A percentile compares a stretch with the other conserved stretches of the same genome.
phyloP scores from a whole-genome alignment of 2,888 invertebrate species.

The Ptilodon capucinus region DNA sequence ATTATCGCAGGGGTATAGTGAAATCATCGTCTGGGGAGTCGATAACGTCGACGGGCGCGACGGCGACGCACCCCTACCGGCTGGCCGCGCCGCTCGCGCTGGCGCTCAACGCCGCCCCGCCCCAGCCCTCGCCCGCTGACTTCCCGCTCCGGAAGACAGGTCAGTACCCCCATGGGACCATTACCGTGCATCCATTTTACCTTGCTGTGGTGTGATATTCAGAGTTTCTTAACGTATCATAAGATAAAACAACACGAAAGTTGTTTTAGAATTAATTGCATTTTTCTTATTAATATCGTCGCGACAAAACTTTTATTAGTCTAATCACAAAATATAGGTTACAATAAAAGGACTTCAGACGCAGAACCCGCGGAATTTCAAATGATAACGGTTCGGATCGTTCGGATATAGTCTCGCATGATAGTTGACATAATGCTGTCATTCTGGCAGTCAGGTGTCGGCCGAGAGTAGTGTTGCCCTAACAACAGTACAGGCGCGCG shows the following conservation, averaged over 20 bases:
- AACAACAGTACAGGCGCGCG: too few species aligned
- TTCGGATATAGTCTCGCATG: too few species aligned
- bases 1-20: slow-evolving; percentile 80
- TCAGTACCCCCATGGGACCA: slow-evolving; percentile 60
- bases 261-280: slow-evolving; percentile 9
- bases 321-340: too few species aligned
- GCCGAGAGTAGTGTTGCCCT: too few species aligned
- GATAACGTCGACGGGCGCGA: slow-evolving; percentile 79
- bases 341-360: too few species aligned
- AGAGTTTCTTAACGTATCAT: slow-evolving; percentile 3
- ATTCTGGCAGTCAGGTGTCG: too few species aligned
- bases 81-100: slow-evolving; percentile 83
- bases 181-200: slow-evolving; percentile 15
- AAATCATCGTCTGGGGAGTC: slow-evolving; percentile 86
- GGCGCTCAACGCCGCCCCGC: slow-evolving; percentile 60
- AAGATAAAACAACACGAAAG: slow-evolving; percentile 2
- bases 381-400: too few species aligned
- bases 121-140: slow-evolving; percentile 81
- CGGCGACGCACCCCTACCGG: slow-evolving; percentile 86
- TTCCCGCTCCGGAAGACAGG: slow-evolving; percentile 98
- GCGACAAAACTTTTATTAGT: too few species aligned
- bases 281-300: not conserved
- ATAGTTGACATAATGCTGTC: too few species aligned
- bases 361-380: too few species aligned
- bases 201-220: slow-evolving; percentile 8